Evolutionary conservation across 2,888 invertebrate genomes (phyloP).

Genomic region (Iphiclides podalirius): DNA sequence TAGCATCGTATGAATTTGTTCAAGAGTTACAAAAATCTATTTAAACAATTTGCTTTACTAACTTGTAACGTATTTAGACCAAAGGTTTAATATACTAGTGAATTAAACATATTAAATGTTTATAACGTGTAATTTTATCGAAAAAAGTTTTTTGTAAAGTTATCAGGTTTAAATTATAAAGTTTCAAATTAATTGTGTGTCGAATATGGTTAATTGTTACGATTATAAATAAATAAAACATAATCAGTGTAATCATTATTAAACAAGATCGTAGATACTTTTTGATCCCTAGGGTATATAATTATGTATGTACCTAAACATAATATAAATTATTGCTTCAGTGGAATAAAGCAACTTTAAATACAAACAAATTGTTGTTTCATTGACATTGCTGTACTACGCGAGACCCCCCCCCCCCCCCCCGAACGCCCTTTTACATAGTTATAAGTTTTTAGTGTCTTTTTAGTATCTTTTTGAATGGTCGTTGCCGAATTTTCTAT

Average conservation of each 20-base stretch:
- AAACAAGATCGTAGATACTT: slow-evolving; percentile 25
- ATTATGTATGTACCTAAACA: slow-evolving; percentile 43
- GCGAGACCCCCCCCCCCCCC: too few relatives aligned
- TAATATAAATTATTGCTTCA: slow-evolving; percentile 60
- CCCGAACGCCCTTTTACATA: background rate
- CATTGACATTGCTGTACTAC: too few relatives aligned
- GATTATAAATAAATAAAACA: slow-evolving; percentile 30
- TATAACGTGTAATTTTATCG: slow-evolving; percentile 16
- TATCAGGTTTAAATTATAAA: slow-evolving; percentile 13
- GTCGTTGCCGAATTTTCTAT: too few relatives aligned
- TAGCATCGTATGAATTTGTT: slow-evolving; percentile 3
- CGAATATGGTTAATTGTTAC: slow-evolving; percentile 10
- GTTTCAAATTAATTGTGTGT: slow-evolving; percentile 13
- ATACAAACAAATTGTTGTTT: slow-evolving; percentile 32
- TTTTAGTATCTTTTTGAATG: too few relatives aligned
- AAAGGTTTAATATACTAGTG: slow-evolving; percentile 18
- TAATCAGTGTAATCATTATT: slow-evolving; percentile 39
- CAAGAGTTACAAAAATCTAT: too few relatives aligned
- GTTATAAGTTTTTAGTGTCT: background rate
- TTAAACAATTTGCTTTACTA: background rate
- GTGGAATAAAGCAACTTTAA: slow-evolving; percentile 62
- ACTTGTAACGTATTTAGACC: slow-evolving; percentile 14
- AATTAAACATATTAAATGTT: slow-evolving; percentile 14
- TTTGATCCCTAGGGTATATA: slow-evolving; percentile 33
- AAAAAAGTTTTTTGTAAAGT: slow-evolving; percentile 15